Evolutionary conservation across 2,113 vertebrate genomes (phyloP).

Genomic region (Aspidoscelis tigris): DNA sequence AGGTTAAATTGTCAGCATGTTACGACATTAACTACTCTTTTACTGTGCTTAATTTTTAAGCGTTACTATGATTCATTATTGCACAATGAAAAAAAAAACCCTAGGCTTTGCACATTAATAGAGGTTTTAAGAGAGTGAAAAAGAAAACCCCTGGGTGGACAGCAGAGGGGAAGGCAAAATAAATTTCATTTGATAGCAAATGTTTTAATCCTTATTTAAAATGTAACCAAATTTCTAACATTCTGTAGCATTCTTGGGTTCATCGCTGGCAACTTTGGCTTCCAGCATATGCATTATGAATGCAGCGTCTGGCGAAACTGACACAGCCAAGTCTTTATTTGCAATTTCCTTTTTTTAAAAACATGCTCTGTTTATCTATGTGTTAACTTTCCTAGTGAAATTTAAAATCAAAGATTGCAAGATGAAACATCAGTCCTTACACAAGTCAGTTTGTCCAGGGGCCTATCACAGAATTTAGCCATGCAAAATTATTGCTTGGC

Average conservation of each 20-base stretch:
- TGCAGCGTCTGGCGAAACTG: conserved; percentile 57
- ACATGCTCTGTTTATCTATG: conserved; percentile 42
- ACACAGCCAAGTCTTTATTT: conserved; percentile 47
- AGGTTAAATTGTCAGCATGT: conserved; percentile 84
- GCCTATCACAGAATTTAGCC: neutral
- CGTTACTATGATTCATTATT: conserved; percentile 80
- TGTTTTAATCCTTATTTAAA: conserved; percentile 41
- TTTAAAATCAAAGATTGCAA: conserved; percentile 6
- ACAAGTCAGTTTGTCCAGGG: neutral
- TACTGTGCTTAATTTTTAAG: conserved; percentile 83
- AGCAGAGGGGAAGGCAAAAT: conserved; percentile 62
- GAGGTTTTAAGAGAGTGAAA: conserved; percentile 65
- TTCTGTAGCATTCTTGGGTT: conserved; percentile 65
- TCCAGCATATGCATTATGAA: conserved; percentile 68
- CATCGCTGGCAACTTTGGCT: conserved; percentile 69
- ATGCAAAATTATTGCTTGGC: neutral
- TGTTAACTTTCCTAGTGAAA: conserved; percentile 52
- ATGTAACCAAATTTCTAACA: conserved; percentile 58
- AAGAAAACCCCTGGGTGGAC: conserved; percentile 34
- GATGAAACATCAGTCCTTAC: neutral
- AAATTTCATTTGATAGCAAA: conserved; percentile 70
- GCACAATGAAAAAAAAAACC: conserved; percentile 60
- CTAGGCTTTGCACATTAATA: conserved; percentile 76
- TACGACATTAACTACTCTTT: conserved; percentile 83
- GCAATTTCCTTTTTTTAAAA: conserved; percentile 46